Base-by-base conservation (phyloP, 2,113 vertebrate genomes). In the Sander lucioperca region DNA sequence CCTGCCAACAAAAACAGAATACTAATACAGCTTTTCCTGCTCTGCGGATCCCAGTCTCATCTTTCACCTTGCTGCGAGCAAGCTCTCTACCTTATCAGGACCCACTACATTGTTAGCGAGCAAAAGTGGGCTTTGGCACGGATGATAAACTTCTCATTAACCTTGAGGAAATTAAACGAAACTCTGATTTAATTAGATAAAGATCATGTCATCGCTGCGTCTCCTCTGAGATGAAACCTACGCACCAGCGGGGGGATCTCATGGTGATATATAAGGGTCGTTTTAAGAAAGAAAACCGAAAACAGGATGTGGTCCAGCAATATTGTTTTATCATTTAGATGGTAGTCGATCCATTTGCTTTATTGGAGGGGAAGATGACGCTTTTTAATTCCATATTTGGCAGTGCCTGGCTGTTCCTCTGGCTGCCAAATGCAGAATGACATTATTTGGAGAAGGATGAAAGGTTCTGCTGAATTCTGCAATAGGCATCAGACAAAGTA, bases 61-160 rank as follows among this genome's bases (percentile, higher is more conserved):
- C 71, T 86, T 70, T 91, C 80, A 86, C 80, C 87, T 92, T 84
- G 85, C 78, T 90, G 84, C 56, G 18, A 84, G 73, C 45, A 10
- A 50, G 30, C 50, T 6, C 43, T 75, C 77, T 45, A 53, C 73
- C 82, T 89, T 87, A 90, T 88, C 91, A 57, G 73, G 69, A 82
- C 9, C 27, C 14, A 8, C 84, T 73, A 39, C 59, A n/a, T 77
- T 86, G 86, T 85, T 50, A 86, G 80, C 36, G 50, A 82, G 85
- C 13, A 48, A 91, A 91, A 91, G 89, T 86, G 81, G 79, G 87
- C 79, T 90, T 86, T 84, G 86, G 69, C 61, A 51, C 47, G 16
- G 83, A 87, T 88, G 87, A 89, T 91, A 93, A 94, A 94, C 88
- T 88, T 88, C 88, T 93, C 90, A 94, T 94, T 94, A 94, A 94